Base-by-base conservation (phyloP, 2,797 vertebrate species). In the Tenualosa ilisha region DNA sequence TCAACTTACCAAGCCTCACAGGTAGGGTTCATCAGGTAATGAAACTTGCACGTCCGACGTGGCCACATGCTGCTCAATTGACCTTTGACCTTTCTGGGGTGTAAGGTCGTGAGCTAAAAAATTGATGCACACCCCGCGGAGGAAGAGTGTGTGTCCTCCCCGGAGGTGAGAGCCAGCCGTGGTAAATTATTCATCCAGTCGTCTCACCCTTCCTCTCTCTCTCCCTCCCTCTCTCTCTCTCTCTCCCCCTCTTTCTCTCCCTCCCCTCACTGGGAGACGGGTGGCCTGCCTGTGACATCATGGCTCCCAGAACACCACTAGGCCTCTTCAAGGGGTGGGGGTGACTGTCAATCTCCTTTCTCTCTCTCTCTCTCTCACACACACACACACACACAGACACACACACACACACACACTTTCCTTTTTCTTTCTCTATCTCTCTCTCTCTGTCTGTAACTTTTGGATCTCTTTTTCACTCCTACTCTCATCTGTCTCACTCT, bases 251-350 rank as follows among this genome's bases (percentile, higher is more conserved):
- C 68, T 43, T 37, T 43, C 3, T 4, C 65, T 40, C 65, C 0
- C 65, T 40, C 31, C 0, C 8, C 15, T n/a, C 22, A 24, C 6
- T 6, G 6, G 6, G 9, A 63, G 59, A 22, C n/a, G 1, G 31
- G 31, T 31, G 15, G 56, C 81, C 50, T 20, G 24, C 72, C 82
- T 75, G 56, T 83, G 88, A 89, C 86, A 90, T 89, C 87, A 86
- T 26, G 0, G 0, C n/a, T 83, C 54, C 63, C 85, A 53, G 68
- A 46, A 6, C 86, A 75, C 53, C 56, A 63, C 37, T 3, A 72
- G 53, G 43, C 72, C 82, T 79, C 11, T 65, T 9, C 61, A 26
- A 6, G 22, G 53, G 53, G 56, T 22, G 20, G 20, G 6, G 20
- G 56, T 61, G 56, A 61, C 56, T 61, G 50, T 51, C 50, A 51